A percentile compares a stretch with the other conserved stretches of the same genome.
These are phyloP conservation scores for Pogonomyrmex californicus DNA, from an alignment of 1,140 invertebrate genomes.

Conservation along the genomic window DNA sequence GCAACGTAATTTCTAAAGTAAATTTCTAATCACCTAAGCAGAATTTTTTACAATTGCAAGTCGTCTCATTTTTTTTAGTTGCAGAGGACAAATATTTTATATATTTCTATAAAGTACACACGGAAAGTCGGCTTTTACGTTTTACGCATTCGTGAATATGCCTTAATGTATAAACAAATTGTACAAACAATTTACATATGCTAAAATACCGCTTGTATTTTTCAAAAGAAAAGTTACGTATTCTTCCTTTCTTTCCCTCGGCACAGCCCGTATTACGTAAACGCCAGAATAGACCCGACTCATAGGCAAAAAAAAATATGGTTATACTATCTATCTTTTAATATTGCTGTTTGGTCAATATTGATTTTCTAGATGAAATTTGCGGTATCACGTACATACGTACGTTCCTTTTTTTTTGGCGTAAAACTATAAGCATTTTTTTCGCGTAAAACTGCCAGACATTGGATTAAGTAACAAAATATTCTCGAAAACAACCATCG, in stretches of 20 bases:
- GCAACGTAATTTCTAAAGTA: background rate
- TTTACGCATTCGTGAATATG: background rate
- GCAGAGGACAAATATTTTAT: background rate
- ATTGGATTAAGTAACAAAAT: conserved; percentile 6
- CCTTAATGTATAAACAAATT: background rate
- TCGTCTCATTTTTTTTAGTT: background rate
- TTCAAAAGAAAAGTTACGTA: conserved; percentile 35
- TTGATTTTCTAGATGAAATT: conserved; percentile 24
- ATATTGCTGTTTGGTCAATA: conserved; percentile 6
- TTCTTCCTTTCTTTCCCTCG: background rate
- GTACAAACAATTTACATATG: conserved; percentile 13
- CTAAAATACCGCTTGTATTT: background rate
- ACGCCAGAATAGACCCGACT: background rate
- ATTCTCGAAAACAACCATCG: background rate
- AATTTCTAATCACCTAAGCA: no score
- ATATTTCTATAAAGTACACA: background rate
- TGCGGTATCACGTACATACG: background rate
- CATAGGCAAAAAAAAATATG: background rate
- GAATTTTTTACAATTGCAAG: background rate
- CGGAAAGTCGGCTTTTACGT: conserved; percentile 2
- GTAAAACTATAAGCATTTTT: background rate
- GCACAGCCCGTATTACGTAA: background rate
- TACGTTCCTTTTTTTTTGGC: background rate
- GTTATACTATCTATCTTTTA: background rate
- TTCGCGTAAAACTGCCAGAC: background rate